Conservation (phyloP, 2,113 vertebrate species). For the Rallus limicola region DNA sequence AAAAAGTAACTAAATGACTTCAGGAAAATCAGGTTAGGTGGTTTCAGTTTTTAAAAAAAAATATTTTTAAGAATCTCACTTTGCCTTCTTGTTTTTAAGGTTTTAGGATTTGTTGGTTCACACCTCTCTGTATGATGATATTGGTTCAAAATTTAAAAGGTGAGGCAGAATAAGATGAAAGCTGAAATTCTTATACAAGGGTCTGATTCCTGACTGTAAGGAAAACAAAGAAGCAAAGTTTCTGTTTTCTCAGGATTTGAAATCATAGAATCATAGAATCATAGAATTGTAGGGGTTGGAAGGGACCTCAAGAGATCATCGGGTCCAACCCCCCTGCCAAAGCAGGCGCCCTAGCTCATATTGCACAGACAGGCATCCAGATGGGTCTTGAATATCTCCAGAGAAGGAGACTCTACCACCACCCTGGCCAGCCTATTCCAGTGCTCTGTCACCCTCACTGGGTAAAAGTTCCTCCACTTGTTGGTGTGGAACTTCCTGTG, state of each 20-base stretch:
- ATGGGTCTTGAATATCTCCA: too few species aligned
- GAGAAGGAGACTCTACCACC: too few species aligned
- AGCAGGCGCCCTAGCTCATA: too few species aligned
- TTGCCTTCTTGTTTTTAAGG: not conserved
- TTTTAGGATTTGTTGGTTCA: not conserved
- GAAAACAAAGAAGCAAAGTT: not conserved
- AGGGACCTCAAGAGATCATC: too few species aligned
- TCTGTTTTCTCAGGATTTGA: not conserved
- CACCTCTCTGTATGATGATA: not conserved
- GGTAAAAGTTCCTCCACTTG: too few species aligned
- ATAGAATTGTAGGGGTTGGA: too few species aligned
- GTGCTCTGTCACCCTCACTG: too few species aligned
- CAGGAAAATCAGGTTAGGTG: not conserved
- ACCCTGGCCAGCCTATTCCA: too few species aligned
- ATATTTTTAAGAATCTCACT: not conserved
- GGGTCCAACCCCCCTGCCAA: too few species aligned
- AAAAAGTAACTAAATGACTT: not conserved
- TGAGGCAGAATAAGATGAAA: not conserved
- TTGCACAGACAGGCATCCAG: too few species aligned
- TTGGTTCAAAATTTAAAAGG: not conserved
- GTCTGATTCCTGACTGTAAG: not conserved
- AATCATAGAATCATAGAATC: not conserved
- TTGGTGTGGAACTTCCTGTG: too few species aligned
- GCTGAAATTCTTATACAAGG: not conserved
- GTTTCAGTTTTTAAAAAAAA: too few species aligned